These are phyloP conservation scores for Colistium nudipinnis DNA, from an alignment of 2,113 vertebrate genomes.

Conservation along the genomic window DNA sequence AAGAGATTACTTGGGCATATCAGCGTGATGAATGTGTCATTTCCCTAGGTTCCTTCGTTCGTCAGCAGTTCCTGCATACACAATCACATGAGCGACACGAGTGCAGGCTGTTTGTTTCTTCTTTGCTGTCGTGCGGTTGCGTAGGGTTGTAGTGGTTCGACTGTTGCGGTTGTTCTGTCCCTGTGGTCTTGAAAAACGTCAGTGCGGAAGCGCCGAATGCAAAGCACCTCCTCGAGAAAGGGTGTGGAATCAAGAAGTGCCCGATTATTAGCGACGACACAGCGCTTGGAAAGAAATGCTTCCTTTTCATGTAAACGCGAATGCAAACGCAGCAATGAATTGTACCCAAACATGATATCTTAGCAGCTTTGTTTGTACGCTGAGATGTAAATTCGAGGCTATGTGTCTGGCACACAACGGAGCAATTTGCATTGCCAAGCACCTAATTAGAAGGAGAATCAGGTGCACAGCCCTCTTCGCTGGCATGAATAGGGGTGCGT, in stretches of 20 bases:
- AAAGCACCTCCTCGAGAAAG: no score
- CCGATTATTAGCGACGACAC: no score
- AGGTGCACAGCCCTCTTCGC: constrained; percentile 53
- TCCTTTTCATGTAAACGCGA: not conserved
- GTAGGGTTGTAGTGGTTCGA: not conserved
- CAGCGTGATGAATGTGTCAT: constrained; percentile 63
- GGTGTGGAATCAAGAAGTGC: no score
- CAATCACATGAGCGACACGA: constrained; percentile 34
- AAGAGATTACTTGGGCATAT: constrained; percentile 44
- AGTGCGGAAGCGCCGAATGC: no score
- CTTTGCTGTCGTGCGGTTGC: constrained; percentile 12
- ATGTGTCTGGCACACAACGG: constrained; percentile 28
- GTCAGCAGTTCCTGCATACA: constrained; percentile 50
- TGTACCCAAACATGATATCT: not conserved
- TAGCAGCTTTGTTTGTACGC: constrained; percentile 7
- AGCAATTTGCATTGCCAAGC: constrained; percentile 66
- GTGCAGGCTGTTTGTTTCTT: constrained; percentile 44
- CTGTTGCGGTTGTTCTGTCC: constrained; percentile 2
- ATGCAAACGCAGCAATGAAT: not conserved
- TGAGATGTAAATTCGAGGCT: constrained; percentile 28
- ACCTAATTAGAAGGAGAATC: constrained; percentile 58
- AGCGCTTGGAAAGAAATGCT: no score
- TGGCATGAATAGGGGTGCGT: constrained; percentile 34
- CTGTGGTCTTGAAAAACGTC: no score
- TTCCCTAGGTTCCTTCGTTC: constrained; percentile 51